Evolutionary conservation across 92 coral and sea anemone species (phyloP).

Genomic region (Hydrozoanthus gracilis): DNA sequence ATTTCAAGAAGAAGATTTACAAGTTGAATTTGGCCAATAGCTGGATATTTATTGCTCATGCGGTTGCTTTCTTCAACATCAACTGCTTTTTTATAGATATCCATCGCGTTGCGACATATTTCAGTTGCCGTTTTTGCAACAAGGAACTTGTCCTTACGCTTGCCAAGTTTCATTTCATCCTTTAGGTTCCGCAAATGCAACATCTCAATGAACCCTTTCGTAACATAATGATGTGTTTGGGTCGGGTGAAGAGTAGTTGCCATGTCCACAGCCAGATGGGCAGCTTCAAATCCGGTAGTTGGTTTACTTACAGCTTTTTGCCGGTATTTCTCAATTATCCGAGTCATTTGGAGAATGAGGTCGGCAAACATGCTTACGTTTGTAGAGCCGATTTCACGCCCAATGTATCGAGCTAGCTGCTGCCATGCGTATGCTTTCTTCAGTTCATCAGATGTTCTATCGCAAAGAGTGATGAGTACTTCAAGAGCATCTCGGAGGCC

Average conservation of each 20-base stretch:
- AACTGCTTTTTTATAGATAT: slow-evolving; percentile 60
- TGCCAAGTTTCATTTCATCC: slow-evolving; percentile 16
- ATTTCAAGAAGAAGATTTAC: slow-evolving; percentile 57
- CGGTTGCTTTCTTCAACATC: not conserved
- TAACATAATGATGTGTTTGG: slow-evolving; percentile 58
- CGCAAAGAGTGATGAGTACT: slow-evolving; percentile 53
- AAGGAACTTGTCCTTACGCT: not conserved
- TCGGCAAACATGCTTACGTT: slow-evolving; percentile 13
- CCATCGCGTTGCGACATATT: slow-evolving; percentile 51
- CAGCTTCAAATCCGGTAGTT: slow-evolving; percentile 64
- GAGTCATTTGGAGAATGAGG: slow-evolving; percentile 1
- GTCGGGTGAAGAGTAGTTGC: slow-evolving; percentile 59
- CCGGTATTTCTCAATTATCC: not conserved
- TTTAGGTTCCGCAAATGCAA: slow-evolving; percentile 57
- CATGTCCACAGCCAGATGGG: slow-evolving; percentile 67
- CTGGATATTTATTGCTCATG: slow-evolving; percentile 49
- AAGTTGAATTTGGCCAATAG: slow-evolving; percentile 73
- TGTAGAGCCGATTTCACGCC: slow-evolving; percentile 63
- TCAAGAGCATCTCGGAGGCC: slow-evolving; percentile 43
- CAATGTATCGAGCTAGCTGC: slow-evolving; percentile 73
- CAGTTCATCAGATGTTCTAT: slow-evolving; percentile 43
- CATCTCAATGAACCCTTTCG: slow-evolving; percentile 51
- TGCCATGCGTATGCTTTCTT: slow-evolving; percentile 78
- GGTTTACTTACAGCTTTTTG: slow-evolving; percentile 25
- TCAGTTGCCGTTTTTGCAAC: slow-evolving; percentile 34